Evolutionary conservation across 1,140 invertebrate genomes (phyloP), one percentile per base, ranked within the genome.

Genomic region (Rhopalosiphum padi): DNA sequence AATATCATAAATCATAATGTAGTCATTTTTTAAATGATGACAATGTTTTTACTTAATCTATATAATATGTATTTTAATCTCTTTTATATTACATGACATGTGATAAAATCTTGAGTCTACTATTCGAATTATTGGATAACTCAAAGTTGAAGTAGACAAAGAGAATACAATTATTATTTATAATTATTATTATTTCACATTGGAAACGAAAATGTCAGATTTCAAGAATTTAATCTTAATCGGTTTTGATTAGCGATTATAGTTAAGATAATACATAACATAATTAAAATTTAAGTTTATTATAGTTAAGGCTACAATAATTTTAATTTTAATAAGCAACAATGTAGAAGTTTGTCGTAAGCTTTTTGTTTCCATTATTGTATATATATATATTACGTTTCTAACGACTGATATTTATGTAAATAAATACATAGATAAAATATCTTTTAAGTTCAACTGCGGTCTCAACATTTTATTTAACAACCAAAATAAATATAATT

Each of bases 361-460:
- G 25, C 48, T 88, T 48, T 51, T 48, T 88, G 86, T 51, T 48
- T 88, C 18, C n/a, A 88, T n/a, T 48, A 51, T 88, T 23, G 11
- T 88, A 88, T 48, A 48, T 48, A 35, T 48, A 48, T 48, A 48
- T 35, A 35, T 88, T 48, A 51, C 6, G 30, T 88, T 51, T 88
- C 60, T 88, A 88, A 88, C 48, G 86, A 88, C 86, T 88, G 86
- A 88, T 88, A 87, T 87, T 87, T 87, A 46, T 87, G 41, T 87
- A 46, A 46, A 87, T 46, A 87, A 43, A 87, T 87, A 48, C 41
- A 87, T 87, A 87, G 85, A 48, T 87, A 46, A 46, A 87, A 43
- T 46, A 46, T 87, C 60, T 77, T 68, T 86, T 30, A 46, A 87
- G 41, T 46, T 87, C 85, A 87, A 87, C 41, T 46, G 43, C 30